Evolutionary conservation across 30 jellyfish, hydroid and myxozoan genomes (phyloP).

Genomic region (Hydractinia symbiolongicarpus): DNA sequence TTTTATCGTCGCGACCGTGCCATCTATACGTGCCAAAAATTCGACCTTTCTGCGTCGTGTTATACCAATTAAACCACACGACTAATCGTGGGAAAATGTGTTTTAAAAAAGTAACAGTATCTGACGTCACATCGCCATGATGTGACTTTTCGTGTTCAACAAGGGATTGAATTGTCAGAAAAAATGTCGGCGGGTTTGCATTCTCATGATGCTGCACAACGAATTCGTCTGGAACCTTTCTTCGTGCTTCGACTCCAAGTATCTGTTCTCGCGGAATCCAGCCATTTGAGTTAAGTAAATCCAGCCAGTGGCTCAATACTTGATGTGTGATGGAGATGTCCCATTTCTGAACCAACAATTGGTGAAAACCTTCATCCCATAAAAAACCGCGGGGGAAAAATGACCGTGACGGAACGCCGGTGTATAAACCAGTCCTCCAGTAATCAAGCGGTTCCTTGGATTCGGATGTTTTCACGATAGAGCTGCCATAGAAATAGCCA

Average conservation of each 20-base stretch:
- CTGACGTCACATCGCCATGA: constrained; percentile 50
- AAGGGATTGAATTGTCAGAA: constrained; percentile 65
- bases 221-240: constrained; percentile 89
- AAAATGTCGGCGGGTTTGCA: constrained; percentile 97
- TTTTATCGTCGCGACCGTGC: constrained; percentile 86
- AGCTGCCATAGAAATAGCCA: constrained; percentile 74
- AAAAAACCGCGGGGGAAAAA: constrained; percentile 95
- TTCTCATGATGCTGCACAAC: constrained; percentile 88
- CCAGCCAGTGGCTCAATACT: constrained; percentile 86
- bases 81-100: constrained; percentile 59
- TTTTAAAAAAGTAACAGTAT: constrained; percentile 43
- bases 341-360: constrained; percentile 81
- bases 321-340: constrained; percentile 62
- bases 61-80: constrained; percentile 85
- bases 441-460: constrained; percentile 73
- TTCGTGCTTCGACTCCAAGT: constrained; percentile 86
- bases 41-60: constrained; percentile 70
- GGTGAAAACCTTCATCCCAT: constrained; percentile 99
- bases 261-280: constrained; percentile 99
- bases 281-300: constrained; percentile 76
- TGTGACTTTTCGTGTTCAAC: constrained; percentile 42
- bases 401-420: constrained; percentile 96
- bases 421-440: constrained; percentile 64
- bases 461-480: constrained; percentile 51
- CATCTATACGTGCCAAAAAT: constrained; percentile 71